Conservation (phyloP, 1,140 invertebrate species). For the Mya arenaria region DNA sequence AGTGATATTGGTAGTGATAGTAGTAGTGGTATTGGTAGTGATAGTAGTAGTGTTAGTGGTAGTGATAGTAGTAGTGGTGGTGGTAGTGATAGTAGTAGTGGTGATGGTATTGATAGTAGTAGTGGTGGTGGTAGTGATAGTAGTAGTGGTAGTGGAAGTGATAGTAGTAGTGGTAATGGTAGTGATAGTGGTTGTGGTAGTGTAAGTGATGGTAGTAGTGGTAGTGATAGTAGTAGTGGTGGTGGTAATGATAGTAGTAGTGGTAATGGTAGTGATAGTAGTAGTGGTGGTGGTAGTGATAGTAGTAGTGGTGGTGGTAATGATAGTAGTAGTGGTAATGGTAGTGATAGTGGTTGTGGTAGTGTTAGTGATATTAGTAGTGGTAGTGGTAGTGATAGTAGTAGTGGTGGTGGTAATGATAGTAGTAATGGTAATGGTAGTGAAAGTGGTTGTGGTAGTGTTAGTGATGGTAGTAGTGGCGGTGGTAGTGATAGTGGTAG, state of each 20-base stretch:
- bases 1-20: not conserved
- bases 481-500: too few species aligned
- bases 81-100: not conserved
- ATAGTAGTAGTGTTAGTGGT: not conserved
- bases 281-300: not conserved
- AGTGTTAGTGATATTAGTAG: not conserved
- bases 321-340: not conserved
- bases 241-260: not conserved
- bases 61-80: not conserved
- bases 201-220: not conserved
- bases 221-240: not conserved
- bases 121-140: not conserved
- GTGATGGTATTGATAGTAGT: not conserved
- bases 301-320: not conserved
- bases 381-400: not conserved
- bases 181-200: not conserved
- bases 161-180: not conserved
- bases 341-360: constrained; percentile 1
- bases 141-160: not conserved
- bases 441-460: too few species aligned
- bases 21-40: not conserved
- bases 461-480: too few species aligned
- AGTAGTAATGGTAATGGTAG: not conserved
- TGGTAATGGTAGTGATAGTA: not conserved
- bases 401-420: constrained; percentile 15